These are phyloP conservation scores for Trissoscelio sp. DNA, from an alignment of 2,888 invertebrate species.

Conservation along the genomic window DNA sequence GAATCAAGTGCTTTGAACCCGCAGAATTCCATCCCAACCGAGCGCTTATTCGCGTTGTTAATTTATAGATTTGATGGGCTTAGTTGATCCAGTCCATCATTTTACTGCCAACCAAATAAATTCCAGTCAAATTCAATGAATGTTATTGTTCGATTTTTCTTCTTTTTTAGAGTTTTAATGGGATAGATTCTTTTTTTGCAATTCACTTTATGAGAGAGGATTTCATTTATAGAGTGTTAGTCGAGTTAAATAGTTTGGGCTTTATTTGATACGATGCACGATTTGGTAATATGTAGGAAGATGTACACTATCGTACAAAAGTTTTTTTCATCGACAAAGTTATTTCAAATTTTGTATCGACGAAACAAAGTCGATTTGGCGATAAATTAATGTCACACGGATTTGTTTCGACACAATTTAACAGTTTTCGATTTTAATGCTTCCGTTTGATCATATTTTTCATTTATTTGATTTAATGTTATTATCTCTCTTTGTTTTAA, in stretches of 20 bases:
- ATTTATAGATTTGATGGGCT: conserved; percentile 37
- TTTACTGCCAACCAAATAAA: conserved; percentile 11
- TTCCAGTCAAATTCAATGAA: conserved; percentile 5
- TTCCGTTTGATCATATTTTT: no score
- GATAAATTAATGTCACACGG: no score
- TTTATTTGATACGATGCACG: conserved; percentile 17
- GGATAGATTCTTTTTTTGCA: no score
- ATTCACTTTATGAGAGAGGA: no score
- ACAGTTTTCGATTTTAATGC: no score
- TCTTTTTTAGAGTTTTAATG: neutral
- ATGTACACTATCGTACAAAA: conserved; percentile 49
- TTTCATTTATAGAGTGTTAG: conserved; percentile 35
- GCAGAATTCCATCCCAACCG: conserved; percentile 40
- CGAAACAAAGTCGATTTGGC: no score
- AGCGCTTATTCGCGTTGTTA: conserved; percentile 21
- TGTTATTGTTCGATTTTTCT: conserved; percentile 14
- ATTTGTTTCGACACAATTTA: no score
- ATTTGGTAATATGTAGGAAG: conserved; percentile 46
- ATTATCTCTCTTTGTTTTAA: no score
- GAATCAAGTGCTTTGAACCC: conserved; percentile 57
- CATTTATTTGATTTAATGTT: no score
- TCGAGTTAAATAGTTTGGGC: conserved; percentile 24
- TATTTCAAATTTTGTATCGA: no score
- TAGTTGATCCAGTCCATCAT: conserved; percentile 20
- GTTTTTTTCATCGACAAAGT: no score